A percentile compares a stretch with the other conserved stretches of the same genome.
Evolutionary conservation across 2,797 vertebrate species (phyloP).

Genomic region (Bryconaethiops microstoma): DNA sequence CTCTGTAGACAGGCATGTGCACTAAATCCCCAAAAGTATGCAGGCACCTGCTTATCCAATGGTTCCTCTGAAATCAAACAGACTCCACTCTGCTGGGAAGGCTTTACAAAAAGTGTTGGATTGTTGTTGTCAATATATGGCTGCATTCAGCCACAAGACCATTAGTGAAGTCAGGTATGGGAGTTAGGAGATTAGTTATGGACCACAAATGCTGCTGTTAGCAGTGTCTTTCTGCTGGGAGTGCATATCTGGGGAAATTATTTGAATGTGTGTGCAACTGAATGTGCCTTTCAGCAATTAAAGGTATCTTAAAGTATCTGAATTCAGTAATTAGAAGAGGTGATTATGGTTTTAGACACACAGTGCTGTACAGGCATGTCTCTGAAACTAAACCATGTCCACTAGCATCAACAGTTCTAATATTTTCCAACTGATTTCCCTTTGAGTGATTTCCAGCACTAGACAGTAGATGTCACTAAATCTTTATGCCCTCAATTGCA

Average conservation of each 20-base stretch:
- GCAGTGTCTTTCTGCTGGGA: too few relatives aligned
- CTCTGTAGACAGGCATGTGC: too few relatives aligned
- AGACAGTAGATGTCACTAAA: conserved; percentile 60
- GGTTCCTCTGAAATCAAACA: too few relatives aligned
- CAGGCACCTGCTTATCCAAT: too few relatives aligned
- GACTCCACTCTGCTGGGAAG: too few relatives aligned
- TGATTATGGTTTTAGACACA: background rate
- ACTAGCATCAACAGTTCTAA: background rate
- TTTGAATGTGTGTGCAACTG: background rate
- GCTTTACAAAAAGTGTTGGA: too few relatives aligned
- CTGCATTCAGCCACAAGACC: too few relatives aligned
- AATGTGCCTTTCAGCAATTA: background rate
- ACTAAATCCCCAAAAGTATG: too few relatives aligned
- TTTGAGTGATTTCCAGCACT: conserved; percentile 15
- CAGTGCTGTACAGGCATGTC: background rate
- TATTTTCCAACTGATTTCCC: background rate
- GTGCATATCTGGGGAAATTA: background rate
- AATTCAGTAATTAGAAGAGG: background rate
- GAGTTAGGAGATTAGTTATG: too few relatives aligned
- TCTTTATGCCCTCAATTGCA: conserved; percentile 19
- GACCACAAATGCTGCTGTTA: too few relatives aligned
- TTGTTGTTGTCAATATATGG: too few relatives aligned
- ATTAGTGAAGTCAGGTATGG: too few relatives aligned
- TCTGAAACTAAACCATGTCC: background rate
- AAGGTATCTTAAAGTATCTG: background rate